Evolutionary conservation across 2,888 invertebrate species (phyloP).

Genomic region (Oegoconia quadripuncta): DNA sequence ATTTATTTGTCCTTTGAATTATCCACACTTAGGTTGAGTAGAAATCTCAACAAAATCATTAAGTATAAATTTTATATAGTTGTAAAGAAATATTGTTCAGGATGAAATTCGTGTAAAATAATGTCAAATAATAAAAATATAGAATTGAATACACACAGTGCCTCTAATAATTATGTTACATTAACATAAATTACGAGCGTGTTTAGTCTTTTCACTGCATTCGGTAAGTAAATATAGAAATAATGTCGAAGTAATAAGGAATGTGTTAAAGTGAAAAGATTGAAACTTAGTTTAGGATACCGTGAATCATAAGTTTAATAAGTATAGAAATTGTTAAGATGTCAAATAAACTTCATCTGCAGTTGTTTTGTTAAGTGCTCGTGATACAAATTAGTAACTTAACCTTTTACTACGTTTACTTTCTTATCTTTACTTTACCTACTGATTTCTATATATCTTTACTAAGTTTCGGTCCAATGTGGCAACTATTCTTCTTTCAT

Average conservation of each 20-base stretch:
- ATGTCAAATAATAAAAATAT: constrained; percentile 59
- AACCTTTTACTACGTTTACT: constrained; percentile 8
- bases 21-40: constrained; percentile 17
- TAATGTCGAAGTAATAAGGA: constrained; percentile 6
- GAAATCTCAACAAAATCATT: constrained; percentile 20
- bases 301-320: constrained; percentile 61
- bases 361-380: constrained; percentile 40
- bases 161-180: constrained; percentile 80
- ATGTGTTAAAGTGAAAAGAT: constrained; percentile 57
- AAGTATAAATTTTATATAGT: constrained; percentile 36
- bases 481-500: constrained; percentile 41
- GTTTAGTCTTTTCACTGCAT: constrained; percentile 67
- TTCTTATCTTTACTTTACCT: background rate
- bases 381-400: constrained; percentile 47
- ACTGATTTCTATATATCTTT: constrained; percentile 7
- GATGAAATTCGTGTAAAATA: constrained; percentile 58
- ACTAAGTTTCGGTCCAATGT: constrained; percentile 22
- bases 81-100: constrained; percentile 43
- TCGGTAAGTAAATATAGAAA: constrained; percentile 18
- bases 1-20: background rate
- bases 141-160: constrained; percentile 78
- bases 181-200: constrained; percentile 78
- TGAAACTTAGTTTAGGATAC: constrained; percentile 67
- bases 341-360: constrained; percentile 46
- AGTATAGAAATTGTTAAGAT: constrained; percentile 56